These are phyloP conservation scores for Noturus placidus DNA, from an alignment of 2,113 vertebrate species.

Conservation along the genomic window DNA sequence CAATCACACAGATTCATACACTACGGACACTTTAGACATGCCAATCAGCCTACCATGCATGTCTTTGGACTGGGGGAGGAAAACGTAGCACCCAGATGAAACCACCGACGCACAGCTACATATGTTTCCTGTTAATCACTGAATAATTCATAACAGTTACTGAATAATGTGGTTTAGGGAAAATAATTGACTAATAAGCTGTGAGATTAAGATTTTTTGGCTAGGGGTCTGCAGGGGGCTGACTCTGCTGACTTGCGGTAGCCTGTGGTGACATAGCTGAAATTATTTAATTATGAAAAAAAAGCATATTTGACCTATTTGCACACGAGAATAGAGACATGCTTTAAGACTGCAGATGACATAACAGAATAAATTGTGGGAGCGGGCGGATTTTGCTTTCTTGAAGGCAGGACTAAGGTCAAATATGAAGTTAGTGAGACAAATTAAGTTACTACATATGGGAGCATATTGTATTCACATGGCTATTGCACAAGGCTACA, in stretches of 20 bases:
- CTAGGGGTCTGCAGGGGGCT: background rate
- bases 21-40: too few relatives aligned
- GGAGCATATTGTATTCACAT: background rate
- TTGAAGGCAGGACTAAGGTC: background rate
- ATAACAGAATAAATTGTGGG: background rate
- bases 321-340: background rate
- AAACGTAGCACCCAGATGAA: too few relatives aligned
- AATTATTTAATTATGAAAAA: background rate
- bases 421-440: background rate
- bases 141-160: slow-evolving; percentile 1
- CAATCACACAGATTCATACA: too few relatives aligned
- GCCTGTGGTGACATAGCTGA: background rate
- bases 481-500: background rate
- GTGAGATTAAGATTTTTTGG: background rate
- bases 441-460: background rate
- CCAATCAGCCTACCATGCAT: too few relatives aligned
- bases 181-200: slow-evolving; percentile 1
- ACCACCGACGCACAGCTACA: too few relatives aligned
- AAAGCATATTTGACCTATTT: background rate
- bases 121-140: background rate
- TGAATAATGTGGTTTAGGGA: background rate
- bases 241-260: background rate
- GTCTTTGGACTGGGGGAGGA: too few relatives aligned
- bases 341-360: background rate
- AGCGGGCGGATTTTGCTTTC: background rate